Evolutionary conservation across 1,140 invertebrate species (phyloP), one percentile per base, ranked within the genome.

Genomic region (Drosophila mojavensis): DNA sequence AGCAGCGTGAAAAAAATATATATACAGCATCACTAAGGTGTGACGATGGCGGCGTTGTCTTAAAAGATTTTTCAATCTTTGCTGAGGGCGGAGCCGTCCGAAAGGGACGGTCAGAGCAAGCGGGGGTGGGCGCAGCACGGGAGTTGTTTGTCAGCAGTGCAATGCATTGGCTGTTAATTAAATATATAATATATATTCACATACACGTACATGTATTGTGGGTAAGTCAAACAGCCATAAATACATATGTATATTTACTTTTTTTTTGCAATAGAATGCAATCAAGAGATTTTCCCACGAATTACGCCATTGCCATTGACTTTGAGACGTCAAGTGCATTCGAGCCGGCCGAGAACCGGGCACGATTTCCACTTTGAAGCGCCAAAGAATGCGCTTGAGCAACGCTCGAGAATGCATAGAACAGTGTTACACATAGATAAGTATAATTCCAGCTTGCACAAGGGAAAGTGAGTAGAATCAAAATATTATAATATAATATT

Each of bases 221-320:
- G 78, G 69, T 75, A 81, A 75, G 69, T 78, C 74, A 73, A 75
- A 65, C 82, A 62, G 51, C 69, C 65, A 61, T 2, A 20, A 2
- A 20, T 20, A 20, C 20, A 20, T 20, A 20, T 66, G 48, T 60
- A 50, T n/a, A n/a, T n/a, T n/a, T n/a, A 20, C 20, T 20, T 20
- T 20, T 43, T 33, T 13, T 54, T 26, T 69, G 43, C 43, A 48
- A n/a, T 67, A 58, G 65, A 69, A 66, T 81, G 78, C 81, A 84
- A 59, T 85, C 50, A 30, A 81, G 78, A 86, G 81, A 85, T 81
- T 86, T 85, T 85, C 81, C 82, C 81, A 85, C 81, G 82, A 81
- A 86, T 81, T 53, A 67, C 65, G 79, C 78, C 74, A 78, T 84
- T 85, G 71, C 79, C 82, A 86, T 86, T 85, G 82, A 84, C 81